Evolutionary conservation across 2,113 vertebrate genomes (phyloP), one percentile per base, ranked within the genome.

Genomic region (Gasterosteus nipponicus): DNA sequence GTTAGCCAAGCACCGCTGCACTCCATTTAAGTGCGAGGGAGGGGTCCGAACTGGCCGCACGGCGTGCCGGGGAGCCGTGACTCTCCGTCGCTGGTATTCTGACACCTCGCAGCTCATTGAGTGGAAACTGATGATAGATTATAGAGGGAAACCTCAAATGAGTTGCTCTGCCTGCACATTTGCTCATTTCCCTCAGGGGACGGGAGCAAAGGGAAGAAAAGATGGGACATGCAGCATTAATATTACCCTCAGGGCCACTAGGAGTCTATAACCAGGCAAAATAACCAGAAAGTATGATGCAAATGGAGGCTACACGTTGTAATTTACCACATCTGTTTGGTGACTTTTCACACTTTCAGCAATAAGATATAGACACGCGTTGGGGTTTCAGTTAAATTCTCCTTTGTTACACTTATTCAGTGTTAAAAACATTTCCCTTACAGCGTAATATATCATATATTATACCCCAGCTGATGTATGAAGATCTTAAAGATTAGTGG

Each of bases 131-230:
- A 69, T 22, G 61, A 81, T 82, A 47, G 83, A 88, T 89, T 87
- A 87, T 87, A 80, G 84, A 83, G 78, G 77, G 75, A 86, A 87
- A 86, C 82, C 83, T 42, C 87, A 91, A 91, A 90, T 84, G 69
- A 87, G 80, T 83, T 82, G 71, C 67, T 65, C 73, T 70, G 72
- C 79, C 69, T 64, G 64, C 69, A 61, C 75, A 71, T 86, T 82
- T 35, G 16, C 74, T 75, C 62, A 46, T 58, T 70, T 75, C 71
- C 41, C 83, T 72, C 67, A 0, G 39, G 75, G 68, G 61, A 78
- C 62, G 10, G 16, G 64, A 74, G 53, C 8, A 8, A 65, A 74
- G 22, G 62, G 63, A 62, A 29, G 63, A 61, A 62, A 44, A 44
- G 18, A 79, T 35, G 19, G 57, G 38, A 35, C 47, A 29, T 56